These are phyloP conservation scores for Epinephelus coioides DNA, from an alignment of 2,797 vertebrate genomes.

Conservation along the genomic window DNA sequence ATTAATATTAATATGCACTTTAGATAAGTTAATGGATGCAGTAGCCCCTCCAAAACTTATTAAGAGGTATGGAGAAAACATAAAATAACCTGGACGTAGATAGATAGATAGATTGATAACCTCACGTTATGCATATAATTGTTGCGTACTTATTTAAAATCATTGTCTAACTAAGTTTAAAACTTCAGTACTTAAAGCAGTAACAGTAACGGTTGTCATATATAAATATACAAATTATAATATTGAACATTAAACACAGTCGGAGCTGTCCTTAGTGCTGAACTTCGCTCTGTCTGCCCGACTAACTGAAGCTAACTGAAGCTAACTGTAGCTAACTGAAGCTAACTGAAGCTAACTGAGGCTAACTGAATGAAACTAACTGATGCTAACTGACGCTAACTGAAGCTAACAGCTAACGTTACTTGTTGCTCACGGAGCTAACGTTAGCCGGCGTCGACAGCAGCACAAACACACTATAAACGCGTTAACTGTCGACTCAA, in stretches of 20 bases:
- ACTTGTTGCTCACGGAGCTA: constrained; percentile 69
- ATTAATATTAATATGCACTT: no score
- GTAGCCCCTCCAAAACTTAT: no score
- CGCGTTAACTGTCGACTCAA: not conserved
- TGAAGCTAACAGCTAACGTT: constrained; percentile 30
- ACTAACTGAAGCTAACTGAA: constrained; percentile 14
- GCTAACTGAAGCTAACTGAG: constrained; percentile 10
- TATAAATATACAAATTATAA: no score
- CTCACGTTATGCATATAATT: no score
- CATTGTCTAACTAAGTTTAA: not conserved
- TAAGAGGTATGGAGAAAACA: no score
- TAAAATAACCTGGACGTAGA: no score
- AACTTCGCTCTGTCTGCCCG: constrained; percentile 11
- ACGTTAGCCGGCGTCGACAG: constrained; percentile 1
- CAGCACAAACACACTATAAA: not conserved
- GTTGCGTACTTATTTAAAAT: not conserved
- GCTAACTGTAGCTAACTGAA: constrained; percentile 6
- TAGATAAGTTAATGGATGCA: no score
- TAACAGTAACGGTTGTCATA: not conserved
- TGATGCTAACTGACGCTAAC: constrained; percentile 2
- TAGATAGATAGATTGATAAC: not conserved
- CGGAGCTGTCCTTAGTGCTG: constrained; percentile 70
- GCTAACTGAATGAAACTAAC: constrained; percentile 16
- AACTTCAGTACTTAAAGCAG: no score
- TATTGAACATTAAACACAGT: not conserved